These are phyloP conservation scores for Oceanodroma leucorhoa DNA, from an alignment of 2,797 vertebrate species.

Conservation along the genomic window DNA sequence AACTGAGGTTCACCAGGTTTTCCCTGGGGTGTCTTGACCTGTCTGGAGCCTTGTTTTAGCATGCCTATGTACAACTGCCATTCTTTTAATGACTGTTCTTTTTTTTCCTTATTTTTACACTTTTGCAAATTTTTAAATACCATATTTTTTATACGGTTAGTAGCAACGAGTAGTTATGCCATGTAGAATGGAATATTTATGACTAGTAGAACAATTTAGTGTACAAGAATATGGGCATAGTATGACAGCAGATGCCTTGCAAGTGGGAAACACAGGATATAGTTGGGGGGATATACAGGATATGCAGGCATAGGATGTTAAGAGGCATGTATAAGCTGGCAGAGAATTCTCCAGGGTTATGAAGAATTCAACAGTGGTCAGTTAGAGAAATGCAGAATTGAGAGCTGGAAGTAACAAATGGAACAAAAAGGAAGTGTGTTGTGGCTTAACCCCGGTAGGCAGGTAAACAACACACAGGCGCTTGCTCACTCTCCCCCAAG, in stretches of 20 bases:
- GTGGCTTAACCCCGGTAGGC: neutral
- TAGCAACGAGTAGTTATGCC: neutral
- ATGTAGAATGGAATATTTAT: neutral
- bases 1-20: neutral
- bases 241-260: neutral
- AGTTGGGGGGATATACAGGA: neutral
- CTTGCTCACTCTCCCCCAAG: rapidly evolving
- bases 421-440: neutral
- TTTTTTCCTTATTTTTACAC: neutral
- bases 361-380: neutral
- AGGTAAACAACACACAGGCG: neutral
- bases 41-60: neutral
- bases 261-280: neutral
- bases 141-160: neutral
- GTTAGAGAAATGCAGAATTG: neutral
- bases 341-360: neutral
- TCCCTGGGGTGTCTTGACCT: neutral
- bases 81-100: neutral
- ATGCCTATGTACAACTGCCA: neutral
- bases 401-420: neutral
- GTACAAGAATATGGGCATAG: neutral
- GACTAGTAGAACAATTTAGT: neutral
- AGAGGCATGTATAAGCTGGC: neutral
- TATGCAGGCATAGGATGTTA: neutral
- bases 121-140: neutral